A percentile compares a stretch with the other conserved stretches of the same genome.
Conservation (phyloP, 2,888 invertebrate species). For the Tiliacea citrago region DNA sequence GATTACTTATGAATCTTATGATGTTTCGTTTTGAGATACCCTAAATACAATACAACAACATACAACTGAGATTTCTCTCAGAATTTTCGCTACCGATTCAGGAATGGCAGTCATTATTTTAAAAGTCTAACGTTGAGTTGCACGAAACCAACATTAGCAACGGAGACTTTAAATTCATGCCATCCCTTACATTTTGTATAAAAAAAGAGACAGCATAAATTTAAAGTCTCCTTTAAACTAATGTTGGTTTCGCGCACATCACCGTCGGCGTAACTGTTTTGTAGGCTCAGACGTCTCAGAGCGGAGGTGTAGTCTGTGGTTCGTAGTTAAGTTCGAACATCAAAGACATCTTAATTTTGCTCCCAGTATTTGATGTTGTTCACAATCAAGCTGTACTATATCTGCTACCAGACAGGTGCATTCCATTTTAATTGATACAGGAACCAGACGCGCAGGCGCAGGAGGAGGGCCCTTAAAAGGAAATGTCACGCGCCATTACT, state of each 20-base stretch:
- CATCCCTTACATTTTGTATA: too few species aligned
- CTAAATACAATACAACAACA: too few species aligned
- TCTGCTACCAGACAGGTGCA: constrained; percentile 46
- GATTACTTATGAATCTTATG: too few species aligned
- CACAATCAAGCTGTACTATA: not conserved
- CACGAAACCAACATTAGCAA: too few species aligned
- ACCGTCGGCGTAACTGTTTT: not conserved
- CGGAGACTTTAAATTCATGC: too few species aligned
- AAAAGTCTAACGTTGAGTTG: too few species aligned
- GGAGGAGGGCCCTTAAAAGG: constrained; percentile 58
- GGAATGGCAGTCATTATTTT: not conserved
- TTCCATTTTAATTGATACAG: constrained; percentile 59
- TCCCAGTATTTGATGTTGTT: not conserved
- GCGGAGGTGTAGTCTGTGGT: not conserved
- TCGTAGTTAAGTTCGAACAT: not conserved
- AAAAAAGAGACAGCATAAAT: too few species aligned
- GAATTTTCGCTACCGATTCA: too few species aligned
- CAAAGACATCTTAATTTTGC: not conserved
- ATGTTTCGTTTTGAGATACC: not conserved
- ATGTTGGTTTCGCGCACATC: too few species aligned
- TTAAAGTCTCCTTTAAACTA: too few species aligned
- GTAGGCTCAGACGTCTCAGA: not conserved
- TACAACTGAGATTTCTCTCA: not conserved
- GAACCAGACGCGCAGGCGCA: constrained; percentile 54
- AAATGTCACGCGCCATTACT: constrained; percentile 56